phyloP scores from a whole-genome alignment of 2,888 invertebrate genomes.

The Agrotis exclamationis region DNA sequence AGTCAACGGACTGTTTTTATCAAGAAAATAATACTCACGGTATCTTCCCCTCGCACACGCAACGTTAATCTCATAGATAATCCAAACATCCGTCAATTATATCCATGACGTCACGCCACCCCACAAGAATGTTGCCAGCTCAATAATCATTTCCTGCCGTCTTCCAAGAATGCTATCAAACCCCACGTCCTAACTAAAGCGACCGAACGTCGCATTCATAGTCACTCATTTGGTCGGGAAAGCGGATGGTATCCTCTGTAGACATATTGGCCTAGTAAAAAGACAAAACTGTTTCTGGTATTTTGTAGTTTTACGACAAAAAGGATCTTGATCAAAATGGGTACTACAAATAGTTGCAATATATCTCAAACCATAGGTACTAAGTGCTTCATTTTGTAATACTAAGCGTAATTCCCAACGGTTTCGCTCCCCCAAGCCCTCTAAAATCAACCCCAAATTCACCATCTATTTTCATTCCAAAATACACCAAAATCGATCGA shows the following conservation, averaged over 20 bases:
- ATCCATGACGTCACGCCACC: constrained; percentile 6
- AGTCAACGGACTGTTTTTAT: neutral
- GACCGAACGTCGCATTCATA: too few species aligned
- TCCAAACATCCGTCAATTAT: constrained; percentile 36
- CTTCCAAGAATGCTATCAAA: constrained; percentile 29
- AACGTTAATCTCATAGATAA: neutral
- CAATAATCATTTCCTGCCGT: constrained; percentile 35
- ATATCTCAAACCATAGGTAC: too few species aligned
- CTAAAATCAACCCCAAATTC: too few species aligned
- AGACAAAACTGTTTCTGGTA: too few species aligned
- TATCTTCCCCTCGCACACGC: neutral
- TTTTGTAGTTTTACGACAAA: neutral
- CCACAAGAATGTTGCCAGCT: constrained; percentile 28
- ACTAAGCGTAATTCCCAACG: too few species aligned
- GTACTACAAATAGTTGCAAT: too few species aligned
- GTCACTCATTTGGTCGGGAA: neutral
- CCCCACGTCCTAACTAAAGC: neutral
- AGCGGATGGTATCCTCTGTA: too few species aligned
- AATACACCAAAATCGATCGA: too few species aligned
- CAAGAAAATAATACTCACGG: neutral
- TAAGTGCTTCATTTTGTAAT: too few species aligned
- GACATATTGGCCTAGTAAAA: neutral
- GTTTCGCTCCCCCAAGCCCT: too few species aligned
- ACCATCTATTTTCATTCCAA: too few species aligned
- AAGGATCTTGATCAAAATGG: too few species aligned